These are phyloP conservation scores for Cairina moschata DNA, from an alignment of 2,113 vertebrate species.

Conservation along the genomic window DNA sequence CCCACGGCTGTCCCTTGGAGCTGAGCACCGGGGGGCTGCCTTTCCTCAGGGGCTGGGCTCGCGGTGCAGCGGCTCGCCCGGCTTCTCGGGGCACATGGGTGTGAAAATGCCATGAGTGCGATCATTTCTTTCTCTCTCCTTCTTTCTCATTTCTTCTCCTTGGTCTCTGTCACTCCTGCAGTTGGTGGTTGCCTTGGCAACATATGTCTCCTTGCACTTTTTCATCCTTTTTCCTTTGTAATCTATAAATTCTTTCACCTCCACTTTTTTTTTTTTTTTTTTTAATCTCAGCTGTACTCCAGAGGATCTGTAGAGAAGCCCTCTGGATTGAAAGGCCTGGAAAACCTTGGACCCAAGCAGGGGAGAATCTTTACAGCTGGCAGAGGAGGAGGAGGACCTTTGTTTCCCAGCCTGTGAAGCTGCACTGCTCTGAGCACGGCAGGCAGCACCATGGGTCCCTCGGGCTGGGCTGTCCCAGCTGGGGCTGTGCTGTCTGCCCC, in stretches of 20 bases:
- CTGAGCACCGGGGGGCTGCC: accelerated
- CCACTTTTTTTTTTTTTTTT: neutral
- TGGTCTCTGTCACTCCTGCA: neutral
- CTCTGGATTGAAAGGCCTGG: neutral
- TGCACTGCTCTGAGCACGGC: neutral
- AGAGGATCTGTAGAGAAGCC: neutral
- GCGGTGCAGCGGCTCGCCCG: accelerated
- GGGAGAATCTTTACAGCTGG: neutral
- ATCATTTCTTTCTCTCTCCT: neutral
- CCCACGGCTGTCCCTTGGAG: accelerated
- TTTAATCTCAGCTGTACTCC: too few species aligned
- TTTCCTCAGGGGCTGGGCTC: accelerated
- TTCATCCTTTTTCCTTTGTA: neutral
- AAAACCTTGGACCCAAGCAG: accelerated
- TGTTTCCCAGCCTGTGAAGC: neutral
- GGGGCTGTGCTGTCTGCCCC: accelerated
- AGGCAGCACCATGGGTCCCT: neutral
- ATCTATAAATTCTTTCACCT: neutral
- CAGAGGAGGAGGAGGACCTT: accelerated
- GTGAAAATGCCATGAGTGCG: neutral
- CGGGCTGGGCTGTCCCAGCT: neutral
- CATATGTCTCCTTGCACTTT: neutral
- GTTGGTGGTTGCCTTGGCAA: neutral
- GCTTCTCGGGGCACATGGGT: too few species aligned
- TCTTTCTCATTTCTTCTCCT: neutral